phyloP scores from a whole-genome alignment of 2,888 invertebrate genomes.

The Melinaea menophilus region DNA sequence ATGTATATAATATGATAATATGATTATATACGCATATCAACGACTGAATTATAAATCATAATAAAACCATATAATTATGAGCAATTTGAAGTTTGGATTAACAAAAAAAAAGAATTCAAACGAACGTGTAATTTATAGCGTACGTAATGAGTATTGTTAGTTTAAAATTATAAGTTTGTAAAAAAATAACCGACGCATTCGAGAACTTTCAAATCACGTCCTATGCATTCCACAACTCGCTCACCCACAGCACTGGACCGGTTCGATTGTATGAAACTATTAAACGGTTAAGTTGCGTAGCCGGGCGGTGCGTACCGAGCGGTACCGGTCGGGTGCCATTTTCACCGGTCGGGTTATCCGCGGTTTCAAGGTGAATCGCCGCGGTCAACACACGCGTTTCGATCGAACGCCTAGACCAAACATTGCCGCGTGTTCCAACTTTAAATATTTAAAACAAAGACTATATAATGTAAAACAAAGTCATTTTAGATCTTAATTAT shows the following conservation, averaged over 20 bases:
- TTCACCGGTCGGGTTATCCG: constrained; percentile 21
- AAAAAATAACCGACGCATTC: constrained; percentile 53
- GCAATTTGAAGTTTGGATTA: constrained; percentile 48
- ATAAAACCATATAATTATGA: constrained; percentile 53
- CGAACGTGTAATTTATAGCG: constrained; percentile 22
- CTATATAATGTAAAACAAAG: constrained; percentile 23
- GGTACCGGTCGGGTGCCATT: no score
- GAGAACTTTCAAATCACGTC: constrained; percentile 70
- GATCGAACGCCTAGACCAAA: constrained; percentile 71
- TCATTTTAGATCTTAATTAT: constrained; percentile 27
- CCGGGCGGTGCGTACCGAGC: no score
- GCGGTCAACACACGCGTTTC: constrained; percentile 71
- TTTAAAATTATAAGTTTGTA: constrained; percentile 29
- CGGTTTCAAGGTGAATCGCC: constrained; percentile 73
- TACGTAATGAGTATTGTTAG: constrained; percentile 12
- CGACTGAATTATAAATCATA: constrained; percentile 43
- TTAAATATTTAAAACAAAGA: constrained; percentile 45
- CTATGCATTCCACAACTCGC: constrained; percentile 73
- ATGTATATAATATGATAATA: constrained; percentile 57
- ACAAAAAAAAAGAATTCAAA: constrained; percentile 41
- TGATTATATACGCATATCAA: constrained; percentile 49
- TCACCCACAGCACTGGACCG: constrained; percentile 75
- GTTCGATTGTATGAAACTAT: constrained; percentile 70
- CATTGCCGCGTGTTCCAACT: constrained; percentile 63
- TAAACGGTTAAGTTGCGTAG: constrained; percentile 47